phyloP scores from a whole-genome alignment of 2,113 vertebrate species.

The Lamprotornis superbus region DNA sequence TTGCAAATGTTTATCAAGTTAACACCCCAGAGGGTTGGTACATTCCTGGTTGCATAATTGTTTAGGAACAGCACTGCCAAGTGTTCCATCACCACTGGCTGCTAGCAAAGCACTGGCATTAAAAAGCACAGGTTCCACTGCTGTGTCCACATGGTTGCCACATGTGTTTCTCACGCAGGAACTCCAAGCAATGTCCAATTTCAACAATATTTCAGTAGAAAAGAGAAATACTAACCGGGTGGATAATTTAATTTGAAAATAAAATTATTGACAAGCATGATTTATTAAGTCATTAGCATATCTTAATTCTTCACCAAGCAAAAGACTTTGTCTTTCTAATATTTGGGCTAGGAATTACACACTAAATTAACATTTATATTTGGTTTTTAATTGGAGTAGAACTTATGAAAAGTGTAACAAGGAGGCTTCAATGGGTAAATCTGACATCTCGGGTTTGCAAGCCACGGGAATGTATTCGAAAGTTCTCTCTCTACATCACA shows the following conservation, averaged over 20 bases:
- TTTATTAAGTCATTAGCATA: not conserved
- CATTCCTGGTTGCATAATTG: conserved; percentile 40
- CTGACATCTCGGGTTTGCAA: not conserved
- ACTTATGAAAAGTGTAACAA: not conserved
- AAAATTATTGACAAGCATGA: not conserved
- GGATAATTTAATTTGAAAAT: conserved; percentile 17
- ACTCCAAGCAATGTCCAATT: not conserved
- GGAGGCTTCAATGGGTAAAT: not conserved
- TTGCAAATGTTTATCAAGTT: conserved; percentile 30
- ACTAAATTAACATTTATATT: not conserved
- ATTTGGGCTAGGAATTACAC: not conserved
- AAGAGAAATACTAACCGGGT: not conserved
- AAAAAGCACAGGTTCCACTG: not conserved
- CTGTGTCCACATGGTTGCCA: conserved; percentile 40
- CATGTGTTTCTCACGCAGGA: not conserved
- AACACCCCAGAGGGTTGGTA: not conserved
- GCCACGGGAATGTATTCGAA: not conserved
- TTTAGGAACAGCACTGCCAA: conserved; percentile 54
- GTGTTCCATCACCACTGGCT: not conserved
- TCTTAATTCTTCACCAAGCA: not conserved
- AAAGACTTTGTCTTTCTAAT: not conserved
- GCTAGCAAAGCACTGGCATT: conserved; percentile 1
- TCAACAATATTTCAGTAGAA: conserved; percentile 16
- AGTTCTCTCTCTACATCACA: not conserved
- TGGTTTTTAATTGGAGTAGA: not conserved